A percentile compares a stretch with the other conserved stretches of the same genome.
These are phyloP conservation scores for Brachypodius melanocephalos DNA, from an alignment of 2,113 vertebrate species.

Conservation along the genomic window DNA sequence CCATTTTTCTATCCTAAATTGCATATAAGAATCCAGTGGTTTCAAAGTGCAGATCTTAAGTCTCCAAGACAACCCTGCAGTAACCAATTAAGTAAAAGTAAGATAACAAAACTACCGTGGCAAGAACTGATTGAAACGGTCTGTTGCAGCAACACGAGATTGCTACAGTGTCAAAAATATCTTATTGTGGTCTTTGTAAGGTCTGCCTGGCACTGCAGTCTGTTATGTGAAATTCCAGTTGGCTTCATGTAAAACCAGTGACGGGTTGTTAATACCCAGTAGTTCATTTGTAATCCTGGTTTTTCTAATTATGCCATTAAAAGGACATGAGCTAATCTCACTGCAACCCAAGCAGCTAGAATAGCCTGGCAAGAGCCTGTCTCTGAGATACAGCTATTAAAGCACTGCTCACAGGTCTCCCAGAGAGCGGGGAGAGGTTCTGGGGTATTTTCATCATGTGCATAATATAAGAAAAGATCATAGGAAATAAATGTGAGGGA, in stretches of 20 bases:
- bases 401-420: neutral
- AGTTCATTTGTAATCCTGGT: neutral
- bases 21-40: neutral
- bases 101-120: neutral
- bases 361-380: neutral
- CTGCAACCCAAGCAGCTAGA: neutral
- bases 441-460: neutral
- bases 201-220: neutral
- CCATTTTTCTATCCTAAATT: neutral
- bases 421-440: neutral
- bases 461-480: neutral
- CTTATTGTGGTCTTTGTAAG: neutral
- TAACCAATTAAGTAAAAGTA: neutral
- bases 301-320: neutral
- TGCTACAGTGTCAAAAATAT: neutral
- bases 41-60: constrained; percentile 2
- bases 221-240: neutral
- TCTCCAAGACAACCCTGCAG: neutral
- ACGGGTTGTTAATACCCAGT: neutral
- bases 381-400: neutral
- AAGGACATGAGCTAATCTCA: neutral
- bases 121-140: neutral
- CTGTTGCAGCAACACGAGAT: neutral
- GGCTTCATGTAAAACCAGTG: neutral
- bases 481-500: neutral